Conservation (phyloP, 1,140 invertebrate species). For the Drosophila micromelanica region DNA sequence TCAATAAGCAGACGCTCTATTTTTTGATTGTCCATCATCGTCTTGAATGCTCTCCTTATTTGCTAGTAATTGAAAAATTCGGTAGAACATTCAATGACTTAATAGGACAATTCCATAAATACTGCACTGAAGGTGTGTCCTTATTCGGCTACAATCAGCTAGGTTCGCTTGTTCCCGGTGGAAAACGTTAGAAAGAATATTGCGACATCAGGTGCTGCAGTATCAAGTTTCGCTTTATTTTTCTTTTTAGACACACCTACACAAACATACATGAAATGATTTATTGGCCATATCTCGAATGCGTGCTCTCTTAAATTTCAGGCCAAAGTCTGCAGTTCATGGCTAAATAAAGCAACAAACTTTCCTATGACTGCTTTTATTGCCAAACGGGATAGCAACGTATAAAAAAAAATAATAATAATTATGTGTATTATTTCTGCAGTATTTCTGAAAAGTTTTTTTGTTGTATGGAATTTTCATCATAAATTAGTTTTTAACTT, state of each 20-base stretch:
- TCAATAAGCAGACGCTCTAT: neutral
- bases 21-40: constrained; percentile 20
- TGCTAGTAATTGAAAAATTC: constrained; percentile 27
- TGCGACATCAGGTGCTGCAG: constrained; percentile 30
- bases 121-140: constrained; percentile 2
- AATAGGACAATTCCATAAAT: constrained; percentile 28
- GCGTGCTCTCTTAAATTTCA: constrained; percentile 68
- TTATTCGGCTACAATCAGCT: constrained; percentile 20
- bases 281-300: constrained; percentile 68
- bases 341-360: constrained; percentile 51
- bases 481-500: too few species aligned
- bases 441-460: too few species aligned
- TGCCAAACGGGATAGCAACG: neutral
- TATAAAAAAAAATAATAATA: too few species aligned
- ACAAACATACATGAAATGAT: constrained; percentile 57
- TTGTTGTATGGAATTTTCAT: too few species aligned
- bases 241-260: too few species aligned
- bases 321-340: constrained; percentile 57
- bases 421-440: too few species aligned
- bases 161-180: constrained; percentile 25
- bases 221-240: neutral
- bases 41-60: neutral
- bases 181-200: constrained; percentile 61
- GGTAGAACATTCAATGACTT: constrained; percentile 14
- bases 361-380: constrained; percentile 24